A percentile compares a stretch with the other conserved stretches of the same genome.
phyloP scores from a whole-genome alignment of 2,888 invertebrate species.

The Villa cingulata region DNA sequence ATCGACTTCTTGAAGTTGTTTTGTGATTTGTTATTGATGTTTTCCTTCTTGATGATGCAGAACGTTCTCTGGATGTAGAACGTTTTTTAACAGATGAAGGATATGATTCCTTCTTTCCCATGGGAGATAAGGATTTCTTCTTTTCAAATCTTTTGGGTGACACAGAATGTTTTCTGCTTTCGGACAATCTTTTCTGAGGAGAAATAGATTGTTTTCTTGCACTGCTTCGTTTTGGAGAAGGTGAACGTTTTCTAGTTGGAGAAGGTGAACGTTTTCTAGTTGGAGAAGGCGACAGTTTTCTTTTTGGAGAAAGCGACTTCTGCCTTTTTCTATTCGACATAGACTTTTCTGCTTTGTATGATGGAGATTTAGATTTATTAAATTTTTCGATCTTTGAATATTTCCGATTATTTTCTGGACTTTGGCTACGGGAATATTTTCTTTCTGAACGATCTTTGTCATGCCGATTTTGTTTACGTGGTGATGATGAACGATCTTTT shows the following conservation, averaged over 20 bases:
- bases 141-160: too few relatives aligned
- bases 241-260: conserved; percentile 10
- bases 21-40: conserved; percentile 1
- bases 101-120: too few relatives aligned
- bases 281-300: conserved; percentile 3
- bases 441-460: conserved; percentile 2
- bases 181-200: conserved; percentile 1
- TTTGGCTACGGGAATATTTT: conserved; percentile 19
- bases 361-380: background rate
- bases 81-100: too few relatives aligned
- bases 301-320: conserved; percentile 16
- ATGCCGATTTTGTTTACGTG: conserved; percentile 20
- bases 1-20: conserved; percentile 3
- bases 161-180: too few relatives aligned
- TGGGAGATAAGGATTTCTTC: too few relatives aligned
- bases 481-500: conserved; percentile 6
- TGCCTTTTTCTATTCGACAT: conserved; percentile 15
- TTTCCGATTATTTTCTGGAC: conserved; percentile 25
- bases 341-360: background rate
- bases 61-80: conserved; percentile 7
- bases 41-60: conserved; percentile 3
- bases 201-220: conserved; percentile 8
- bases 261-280: conserved; percentile 17
- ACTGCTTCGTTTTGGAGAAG: conserved; percentile 4
- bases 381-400: conserved; percentile 23